Evolutionary conservation across 2,113 vertebrate genomes (phyloP).

Genomic region (Kobus ellipsiprymnus): DNA sequence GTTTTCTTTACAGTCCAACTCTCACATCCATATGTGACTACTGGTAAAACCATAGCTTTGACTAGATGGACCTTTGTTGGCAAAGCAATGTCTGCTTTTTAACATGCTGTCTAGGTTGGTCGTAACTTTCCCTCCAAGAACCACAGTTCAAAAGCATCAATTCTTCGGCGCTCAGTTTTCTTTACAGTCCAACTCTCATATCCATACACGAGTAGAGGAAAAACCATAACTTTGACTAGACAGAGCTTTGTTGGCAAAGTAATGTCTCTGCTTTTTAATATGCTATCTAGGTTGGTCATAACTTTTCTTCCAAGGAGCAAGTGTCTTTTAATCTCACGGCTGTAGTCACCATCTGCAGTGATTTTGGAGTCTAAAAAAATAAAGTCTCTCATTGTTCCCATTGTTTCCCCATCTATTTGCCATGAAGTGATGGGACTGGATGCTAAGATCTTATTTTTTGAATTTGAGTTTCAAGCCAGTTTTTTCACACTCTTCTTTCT

Average conservation of each 20-base stretch:
- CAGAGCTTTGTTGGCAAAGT: neutral
- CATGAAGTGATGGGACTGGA: neutral
- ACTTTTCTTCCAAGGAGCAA: neutral
- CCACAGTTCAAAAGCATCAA: neutral
- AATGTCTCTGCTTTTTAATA: neutral
- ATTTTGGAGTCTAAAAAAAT: neutral
- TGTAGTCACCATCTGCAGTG: neutral
- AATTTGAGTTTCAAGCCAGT: neutral
- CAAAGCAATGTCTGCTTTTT: too few relatives aligned
- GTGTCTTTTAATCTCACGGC: neutral
- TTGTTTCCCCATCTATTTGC: neutral
- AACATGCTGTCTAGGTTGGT: too few relatives aligned
- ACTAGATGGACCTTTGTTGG: too few relatives aligned
- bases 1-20: neutral
- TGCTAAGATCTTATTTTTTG: neutral
- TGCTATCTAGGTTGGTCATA: neutral
- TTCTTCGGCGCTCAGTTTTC: neutral
- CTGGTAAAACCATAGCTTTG: too few relatives aligned
- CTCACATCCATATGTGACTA: neutral
- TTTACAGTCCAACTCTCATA: neutral
- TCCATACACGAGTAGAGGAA: neutral
- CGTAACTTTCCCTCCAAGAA: too few relatives aligned
- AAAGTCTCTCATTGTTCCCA: neutral
- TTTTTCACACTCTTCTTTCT: neutral
- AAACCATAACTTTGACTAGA: neutral